Evolutionary conservation across 1,140 invertebrate species (phyloP).

Genomic region (Pogonognathellus flavescens): DNA sequence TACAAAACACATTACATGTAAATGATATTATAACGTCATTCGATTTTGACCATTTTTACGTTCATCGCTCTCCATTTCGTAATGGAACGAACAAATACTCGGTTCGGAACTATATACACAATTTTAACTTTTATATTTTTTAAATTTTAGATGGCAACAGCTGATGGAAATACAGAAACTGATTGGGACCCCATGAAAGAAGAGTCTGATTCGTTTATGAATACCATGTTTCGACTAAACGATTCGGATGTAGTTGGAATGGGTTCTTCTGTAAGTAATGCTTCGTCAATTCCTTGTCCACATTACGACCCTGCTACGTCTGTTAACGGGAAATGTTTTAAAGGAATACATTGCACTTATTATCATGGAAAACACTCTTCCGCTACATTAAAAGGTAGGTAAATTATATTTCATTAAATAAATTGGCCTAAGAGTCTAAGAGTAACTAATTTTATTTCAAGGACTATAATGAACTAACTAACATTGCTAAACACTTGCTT

Average conservation of each 20-base stretch:
- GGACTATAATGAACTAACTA: too few species aligned
- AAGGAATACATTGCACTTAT: background rate
- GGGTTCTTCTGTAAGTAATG: background rate
- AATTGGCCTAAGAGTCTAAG: too few species aligned
- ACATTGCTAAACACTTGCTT: too few species aligned
- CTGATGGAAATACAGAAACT: background rate
- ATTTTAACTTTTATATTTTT: too few species aligned
- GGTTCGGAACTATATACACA: too few species aligned
- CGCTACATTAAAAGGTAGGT: background rate
- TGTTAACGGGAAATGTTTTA: background rate
- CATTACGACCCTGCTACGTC: background rate
- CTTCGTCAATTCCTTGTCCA: background rate
- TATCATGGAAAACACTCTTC: slow-evolving; percentile 43
- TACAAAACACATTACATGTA: too few species aligned
- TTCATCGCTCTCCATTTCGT: too few species aligned
- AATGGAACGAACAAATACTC: too few species aligned
- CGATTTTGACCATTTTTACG: too few species aligned
- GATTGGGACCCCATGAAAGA: slow-evolving; percentile 13
- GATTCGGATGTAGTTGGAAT: background rate
- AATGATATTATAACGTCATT: too few species aligned
- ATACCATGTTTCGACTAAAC: slow-evolving; percentile 9
- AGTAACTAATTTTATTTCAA: too few species aligned
- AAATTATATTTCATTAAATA: background rate
- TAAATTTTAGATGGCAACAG: background rate
- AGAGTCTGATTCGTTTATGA: background rate